phyloP scores from a whole-genome alignment of 2,797 vertebrate genomes.

The Coilia nasus region DNA sequence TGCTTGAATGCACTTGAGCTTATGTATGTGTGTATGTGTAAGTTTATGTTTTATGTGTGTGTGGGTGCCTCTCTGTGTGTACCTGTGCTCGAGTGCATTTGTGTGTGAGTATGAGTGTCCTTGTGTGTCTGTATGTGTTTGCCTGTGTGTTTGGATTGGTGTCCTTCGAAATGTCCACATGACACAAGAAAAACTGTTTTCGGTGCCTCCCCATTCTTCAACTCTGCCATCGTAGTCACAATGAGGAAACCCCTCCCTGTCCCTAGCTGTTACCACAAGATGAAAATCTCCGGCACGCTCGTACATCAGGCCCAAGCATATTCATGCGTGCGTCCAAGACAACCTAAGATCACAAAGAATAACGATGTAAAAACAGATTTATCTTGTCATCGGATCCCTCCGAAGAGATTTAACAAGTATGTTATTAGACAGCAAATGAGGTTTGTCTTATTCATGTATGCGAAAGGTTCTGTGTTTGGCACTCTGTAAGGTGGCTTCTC shows the following conservation, averaged over 20 bases:
- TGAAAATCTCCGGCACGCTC: neutral
- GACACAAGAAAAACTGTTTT: neutral
- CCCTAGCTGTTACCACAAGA: neutral
- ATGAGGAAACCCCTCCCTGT: neutral
- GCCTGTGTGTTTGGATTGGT: neutral
- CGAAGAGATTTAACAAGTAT: neutral
- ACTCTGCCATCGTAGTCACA: neutral
- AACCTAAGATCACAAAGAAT: neutral
- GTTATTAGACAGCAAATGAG: conserved; percentile 5
- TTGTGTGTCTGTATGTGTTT: neutral
- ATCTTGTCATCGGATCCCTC: conserved; percentile 10
- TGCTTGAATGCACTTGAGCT: too few species aligned
- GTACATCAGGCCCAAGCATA: neutral
- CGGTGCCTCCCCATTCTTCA: neutral
- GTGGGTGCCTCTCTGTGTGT: neutral
- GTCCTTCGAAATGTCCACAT: neutral
- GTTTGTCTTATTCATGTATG: conserved; percentile 21
- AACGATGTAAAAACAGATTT: neutral
- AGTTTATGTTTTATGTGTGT: neutral
- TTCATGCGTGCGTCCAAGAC: neutral
- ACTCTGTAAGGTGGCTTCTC: neutral
- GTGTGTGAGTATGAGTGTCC: neutral
- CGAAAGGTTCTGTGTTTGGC: neutral
- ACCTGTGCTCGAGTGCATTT: neutral
- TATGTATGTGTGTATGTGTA: neutral